A percentile compares a stretch with the other conserved stretches of the same genome.
Conservation (phyloP, 2,797 vertebrate species). For the Poecilia picta region DNA sequence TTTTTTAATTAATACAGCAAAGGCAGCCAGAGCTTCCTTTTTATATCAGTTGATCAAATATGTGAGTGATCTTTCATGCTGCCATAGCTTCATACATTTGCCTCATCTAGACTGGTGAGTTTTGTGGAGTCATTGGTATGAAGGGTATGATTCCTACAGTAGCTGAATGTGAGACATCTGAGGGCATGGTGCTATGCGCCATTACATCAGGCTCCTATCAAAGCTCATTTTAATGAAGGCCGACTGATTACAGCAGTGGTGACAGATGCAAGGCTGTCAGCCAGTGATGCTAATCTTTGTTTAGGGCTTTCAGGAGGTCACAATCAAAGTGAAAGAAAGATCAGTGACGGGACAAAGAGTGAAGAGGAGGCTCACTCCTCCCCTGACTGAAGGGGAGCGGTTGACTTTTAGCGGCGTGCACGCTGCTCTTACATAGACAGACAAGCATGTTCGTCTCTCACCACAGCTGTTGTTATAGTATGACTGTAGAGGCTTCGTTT, state of each 20-base stretch:
- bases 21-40: slow-evolving; percentile 7
- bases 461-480: slow-evolving; percentile 79
- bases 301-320: slow-evolving; percentile 61
- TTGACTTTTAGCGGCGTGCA: slow-evolving; percentile 69
- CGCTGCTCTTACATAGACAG: slow-evolving; percentile 65
- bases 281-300: slow-evolving; percentile 70
- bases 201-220: slow-evolving; percentile 70
- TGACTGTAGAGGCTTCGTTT: slow-evolving; percentile 63
- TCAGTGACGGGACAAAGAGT: slow-evolving; percentile 40
- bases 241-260: slow-evolving; percentile 62
- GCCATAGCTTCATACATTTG: slow-evolving; percentile 41
- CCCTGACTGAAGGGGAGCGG: slow-evolving; percentile 60
- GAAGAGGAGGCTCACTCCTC: slow-evolving; percentile 14
- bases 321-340: slow-evolving; percentile 66
- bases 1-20: neutral
- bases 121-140: slow-evolving; percentile 49
- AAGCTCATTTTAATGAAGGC: slow-evolving; percentile 68
- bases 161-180: slow-evolving; percentile 67
- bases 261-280: slow-evolving; percentile 67
- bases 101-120: slow-evolving; percentile 44
- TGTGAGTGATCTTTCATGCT: slow-evolving; percentile 13
- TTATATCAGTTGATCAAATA: slow-evolving; percentile 23
- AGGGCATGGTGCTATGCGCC: slow-evolving; percentile 43
- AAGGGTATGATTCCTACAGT: slow-evolving; percentile 49
- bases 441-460: slow-evolving; percentile 68